Evolutionary conservation across 2,888 invertebrate species (phyloP), one percentile per base, ranked within the genome.

Genomic region (Anoncus sp.): DNA sequence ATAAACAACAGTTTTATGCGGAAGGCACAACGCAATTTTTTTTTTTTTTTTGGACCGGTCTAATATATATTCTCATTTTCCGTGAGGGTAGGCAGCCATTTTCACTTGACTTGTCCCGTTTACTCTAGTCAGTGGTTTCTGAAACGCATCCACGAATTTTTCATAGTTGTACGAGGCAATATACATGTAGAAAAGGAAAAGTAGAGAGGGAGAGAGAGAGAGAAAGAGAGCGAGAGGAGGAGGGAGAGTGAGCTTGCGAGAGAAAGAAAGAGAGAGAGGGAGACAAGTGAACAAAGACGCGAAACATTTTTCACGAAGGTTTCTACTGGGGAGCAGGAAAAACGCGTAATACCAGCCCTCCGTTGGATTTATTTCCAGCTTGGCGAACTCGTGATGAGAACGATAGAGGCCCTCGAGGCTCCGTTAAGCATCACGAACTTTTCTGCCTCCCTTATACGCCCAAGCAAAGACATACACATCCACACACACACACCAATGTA

Each of bases 351-450:
- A 69, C 62, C 51, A 27, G n/a, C 40, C 51, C 70, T 38, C 35
- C 70, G 24, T 47, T 49, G 53, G 51, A 74, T 77, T 77, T 74
- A 65, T 70, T 74, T 77, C 65, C 69, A 74, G 60, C 70, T 65
- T 59, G 60, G 70, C 49, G 60, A 74, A 45, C 43, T 35, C 45
- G 73, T 60, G 70, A 74, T 74, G 77, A 70, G 67, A 72, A 51
- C 60, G 72, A 71, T 66, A 59, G 47, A 74, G 65, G 63, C 62
- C 14, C 38, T 67, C 57, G 12, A 63, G 45, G 20, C 69, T 31
- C 55, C 14, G 16, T 9, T 47, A n/a, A 67, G 45, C 27, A 69
- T 35, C 57, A 45, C 35, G n/a, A 57, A 69, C 43, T 67, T 31
- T 67, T 45, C 24, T 57, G n/a, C 47, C 16, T 53, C 9, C 6